Base-by-base conservation (phyloP, 2,113 vertebrate genomes). In the Oncorhynchus tshawytscha region DNA sequence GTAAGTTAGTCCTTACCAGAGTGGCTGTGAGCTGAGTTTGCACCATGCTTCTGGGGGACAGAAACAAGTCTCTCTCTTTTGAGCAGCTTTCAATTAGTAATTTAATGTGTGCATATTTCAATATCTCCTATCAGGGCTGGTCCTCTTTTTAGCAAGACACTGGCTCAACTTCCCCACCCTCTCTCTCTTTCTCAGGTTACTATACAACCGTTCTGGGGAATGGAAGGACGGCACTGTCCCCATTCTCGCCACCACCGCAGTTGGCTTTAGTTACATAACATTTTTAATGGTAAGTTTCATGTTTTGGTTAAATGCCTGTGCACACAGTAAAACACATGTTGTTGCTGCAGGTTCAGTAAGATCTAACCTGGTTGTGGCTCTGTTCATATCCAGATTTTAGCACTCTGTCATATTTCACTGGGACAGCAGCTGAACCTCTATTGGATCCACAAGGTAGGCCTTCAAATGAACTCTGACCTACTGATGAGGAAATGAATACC, bases 351-450 rank as follows among this genome's bases (percentile, higher is more conserved):
- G 3, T 9, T 67, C 29, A 20, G 4, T 1, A 16, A 3, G 1
- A 39, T 34, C 48, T 65, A 11, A 60, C 20, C 60, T 69, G 2
- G 65, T 22, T 15, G 1, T 25, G 5, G 65, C 70, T 2, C 13
- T 71, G 1, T 2, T 72, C 1, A 64, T 24, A 85, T 79, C 16
- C 87, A 99, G 98, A 93, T 98, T 77, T 91, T 99, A 87, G 97
- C 97, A 8, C 92, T 98, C 74, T 98, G 96, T 84, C 97, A 99
- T 82, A 93, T 99, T 7, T 94, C 95, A 1, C 91, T 98, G 90
- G 97, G 98, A 34, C 98, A 98, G 83, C 98, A 99, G 87, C 91
- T 99, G 87, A 97, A 98, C 81, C 92, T 99, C n/a, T 95, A 96
- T 91, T 99, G 98, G 97, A 91, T 97, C 78, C 98, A 99, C 92